Evolutionary conservation across 2,888 invertebrate genomes (phyloP).

Genomic region (Archips xylosteana): DNA sequence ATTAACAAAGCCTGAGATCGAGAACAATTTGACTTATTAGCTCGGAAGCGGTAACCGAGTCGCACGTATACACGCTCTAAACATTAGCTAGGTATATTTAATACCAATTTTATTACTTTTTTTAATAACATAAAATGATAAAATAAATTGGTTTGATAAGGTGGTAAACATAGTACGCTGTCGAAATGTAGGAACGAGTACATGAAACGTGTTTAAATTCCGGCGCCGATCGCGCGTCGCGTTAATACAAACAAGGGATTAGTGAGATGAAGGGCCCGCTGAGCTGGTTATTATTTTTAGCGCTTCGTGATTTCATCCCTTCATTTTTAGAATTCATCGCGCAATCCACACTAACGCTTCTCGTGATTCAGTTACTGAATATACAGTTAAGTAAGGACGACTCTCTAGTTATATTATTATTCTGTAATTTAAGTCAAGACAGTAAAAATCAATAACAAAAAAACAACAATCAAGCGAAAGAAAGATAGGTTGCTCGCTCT

Average conservation of each 20-base stretch:
- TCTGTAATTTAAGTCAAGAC: too few relatives aligned
- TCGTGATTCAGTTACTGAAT: slow-evolving; percentile 17
- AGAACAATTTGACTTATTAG: slow-evolving; percentile 68
- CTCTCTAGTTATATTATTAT: not conserved
- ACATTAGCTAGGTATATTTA: not conserved
- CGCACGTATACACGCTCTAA: slow-evolving; percentile 13
- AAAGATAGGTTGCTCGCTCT: too few relatives aligned
- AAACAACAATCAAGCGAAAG: too few relatives aligned
- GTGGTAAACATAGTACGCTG: slow-evolving; percentile 1
- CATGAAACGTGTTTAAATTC: slow-evolving; percentile 8
- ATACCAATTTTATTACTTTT: slow-evolving; percentile 1
- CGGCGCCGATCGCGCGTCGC: slow-evolving; percentile 52
- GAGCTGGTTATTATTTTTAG: slow-evolving; percentile 67
- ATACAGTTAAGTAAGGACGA: not conserved
- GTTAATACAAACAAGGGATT: slow-evolving; percentile 69
- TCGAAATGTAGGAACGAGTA: slow-evolving; percentile 4
- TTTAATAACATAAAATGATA: not conserved
- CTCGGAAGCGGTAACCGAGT: slow-evolving; percentile 49
- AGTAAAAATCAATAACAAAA: too few relatives aligned
- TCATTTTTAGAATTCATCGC: slow-evolving; percentile 65
- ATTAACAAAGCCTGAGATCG: slow-evolving; percentile 79
- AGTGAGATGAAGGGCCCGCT: slow-evolving; percentile 68
- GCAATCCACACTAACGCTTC: slow-evolving; percentile 45
- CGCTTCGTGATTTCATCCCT: slow-evolving; percentile 65
- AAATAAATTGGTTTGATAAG: slow-evolving; percentile 20